Conservation (phyloP, 2,888 invertebrate species). For the Volucella zonaria region DNA sequence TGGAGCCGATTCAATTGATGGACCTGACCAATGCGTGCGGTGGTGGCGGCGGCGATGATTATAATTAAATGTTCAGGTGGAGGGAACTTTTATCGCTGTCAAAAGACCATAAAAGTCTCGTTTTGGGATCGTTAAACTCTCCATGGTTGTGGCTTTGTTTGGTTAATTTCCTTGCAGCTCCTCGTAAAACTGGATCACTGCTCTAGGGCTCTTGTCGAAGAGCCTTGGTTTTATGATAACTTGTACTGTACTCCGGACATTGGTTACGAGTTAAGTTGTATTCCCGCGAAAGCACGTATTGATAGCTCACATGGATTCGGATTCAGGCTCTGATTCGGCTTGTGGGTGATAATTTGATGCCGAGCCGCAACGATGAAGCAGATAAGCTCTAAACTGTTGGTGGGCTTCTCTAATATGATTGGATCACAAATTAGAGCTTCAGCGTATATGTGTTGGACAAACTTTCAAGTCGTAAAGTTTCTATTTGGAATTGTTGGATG, state of each 20-base stretch:
- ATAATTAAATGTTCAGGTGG: conserved; percentile 74
- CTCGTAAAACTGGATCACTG: conserved; percentile 57
- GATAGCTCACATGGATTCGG: conserved; percentile 41
- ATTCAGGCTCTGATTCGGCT: conserved; percentile 7
- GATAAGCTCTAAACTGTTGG: conserved; percentile 39
- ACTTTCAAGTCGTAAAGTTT: conserved; percentile 41
- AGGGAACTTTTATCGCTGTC: conserved; percentile 56
- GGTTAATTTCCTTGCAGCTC: conserved; percentile 49
- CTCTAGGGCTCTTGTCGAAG: conserved; percentile 42
- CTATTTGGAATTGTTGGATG: conserved; percentile 26
- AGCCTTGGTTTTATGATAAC: conserved; percentile 37
- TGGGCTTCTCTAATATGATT: conserved; percentile 26
- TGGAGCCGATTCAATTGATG: background rate
- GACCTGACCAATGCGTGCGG: conserved; percentile 47
- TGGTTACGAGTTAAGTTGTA: background rate
- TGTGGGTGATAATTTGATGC: conserved; percentile 38
- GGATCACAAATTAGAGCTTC: conserved; percentile 29
- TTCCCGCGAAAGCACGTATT: conserved; percentile 38
- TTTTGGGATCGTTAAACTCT: conserved; percentile 55
- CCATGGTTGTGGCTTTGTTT: conserved; percentile 52
- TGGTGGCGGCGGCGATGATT: background rate
- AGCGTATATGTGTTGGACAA: conserved; percentile 32
- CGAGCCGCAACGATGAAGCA: background rate
- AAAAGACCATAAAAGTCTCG: conserved; percentile 53
- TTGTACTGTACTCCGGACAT: conserved; percentile 47